Evolutionary conservation across 2,888 invertebrate species (phyloP), one percentile per base, ranked within the genome.

Genomic region (Parnassius smintheus): DNA sequence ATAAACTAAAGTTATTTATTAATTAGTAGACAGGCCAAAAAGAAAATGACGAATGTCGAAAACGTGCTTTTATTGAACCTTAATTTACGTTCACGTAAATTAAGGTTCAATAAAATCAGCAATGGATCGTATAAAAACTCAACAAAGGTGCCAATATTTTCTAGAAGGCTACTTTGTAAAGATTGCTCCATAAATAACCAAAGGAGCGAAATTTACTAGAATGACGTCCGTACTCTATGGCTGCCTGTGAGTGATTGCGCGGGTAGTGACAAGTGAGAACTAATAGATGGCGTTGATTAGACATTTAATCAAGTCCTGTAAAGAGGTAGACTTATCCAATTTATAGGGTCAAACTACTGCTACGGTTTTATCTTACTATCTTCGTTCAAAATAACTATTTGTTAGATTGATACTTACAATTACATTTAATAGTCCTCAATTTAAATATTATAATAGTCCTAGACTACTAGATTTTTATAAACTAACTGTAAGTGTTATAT

Each of bases 111-210:
- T 68, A 83, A 81, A 78, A 18, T 18, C 18, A 77, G 82, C 75
- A 82, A 86, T 87, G 86, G 83, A 86, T 86, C 76, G 72, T 75
- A 71, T 70, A 74, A 70, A 72, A 74, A 74, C 75, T 75, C 76
- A 72, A 78, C 77, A 80, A 77, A 85, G 84, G 84, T 83, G 82
- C 75, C 72, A 72, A 79, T 75, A 77, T 84, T 56, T 81, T 82
- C 81, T 77, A 72, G 71, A 69, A 71, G 71, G 78, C 13, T 56
- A 75, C 74, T 75, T 76, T 80, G 78, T 75, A 80, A 83, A 89
- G 81, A 91, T 91, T 90, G 86, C 80, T 49, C 87, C 75, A 88
- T 90, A 90, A 90, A 91, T 90, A 86, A 87, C 83, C 75, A 70
- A 73, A 77, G 74, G 72, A 77, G 75, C 76, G 66, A 53, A 64